Conservation (phyloP, 2,797 vertebrate genomes). For the Oreochromis mossambicus region DNA sequence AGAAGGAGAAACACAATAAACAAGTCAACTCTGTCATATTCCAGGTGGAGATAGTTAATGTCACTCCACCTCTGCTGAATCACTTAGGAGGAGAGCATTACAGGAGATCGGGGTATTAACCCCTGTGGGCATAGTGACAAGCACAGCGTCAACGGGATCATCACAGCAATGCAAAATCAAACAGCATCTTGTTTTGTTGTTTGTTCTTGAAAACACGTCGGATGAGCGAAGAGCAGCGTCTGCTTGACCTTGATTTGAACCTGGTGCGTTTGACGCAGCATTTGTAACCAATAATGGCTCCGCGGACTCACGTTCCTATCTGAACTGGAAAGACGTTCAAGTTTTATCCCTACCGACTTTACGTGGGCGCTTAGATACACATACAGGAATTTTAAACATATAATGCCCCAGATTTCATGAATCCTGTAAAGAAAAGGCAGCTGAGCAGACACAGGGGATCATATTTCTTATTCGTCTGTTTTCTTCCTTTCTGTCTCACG, state of each 20-base stretch:
- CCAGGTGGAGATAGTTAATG: constrained; percentile 56
- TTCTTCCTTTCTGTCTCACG: constrained; percentile 47
- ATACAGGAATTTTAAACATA: constrained; percentile 55
- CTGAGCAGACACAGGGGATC: constrained; percentile 48
- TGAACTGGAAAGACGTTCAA: not conserved
- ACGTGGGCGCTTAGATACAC: constrained; percentile 19
- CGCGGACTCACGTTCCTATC: not conserved
- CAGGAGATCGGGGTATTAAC: constrained; percentile 60
- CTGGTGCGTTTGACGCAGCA: not conserved
- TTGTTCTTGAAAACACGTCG: constrained; percentile 1
- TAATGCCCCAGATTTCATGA: constrained; percentile 65
- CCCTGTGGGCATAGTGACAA: constrained; percentile 20
- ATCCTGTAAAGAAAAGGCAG: constrained; percentile 57
- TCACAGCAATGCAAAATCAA: constrained; percentile 42
- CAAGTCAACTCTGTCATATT: constrained; percentile 50
- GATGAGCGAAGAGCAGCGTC: constrained; percentile 3
- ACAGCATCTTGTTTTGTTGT: not conserved
- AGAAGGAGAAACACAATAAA: constrained; percentile 58
- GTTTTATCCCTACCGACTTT: constrained; percentile 9
- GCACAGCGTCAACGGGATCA: constrained; percentile 19
- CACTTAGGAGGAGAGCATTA: constrained; percentile 41
- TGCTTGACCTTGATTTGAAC: constrained; percentile 20
- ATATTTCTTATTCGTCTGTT: constrained; percentile 58
- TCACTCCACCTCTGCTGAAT: constrained; percentile 57
- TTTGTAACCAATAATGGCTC: not conserved